Conservation (phyloP, 1,140 invertebrate genomes). For the Formica selysi region DNA sequence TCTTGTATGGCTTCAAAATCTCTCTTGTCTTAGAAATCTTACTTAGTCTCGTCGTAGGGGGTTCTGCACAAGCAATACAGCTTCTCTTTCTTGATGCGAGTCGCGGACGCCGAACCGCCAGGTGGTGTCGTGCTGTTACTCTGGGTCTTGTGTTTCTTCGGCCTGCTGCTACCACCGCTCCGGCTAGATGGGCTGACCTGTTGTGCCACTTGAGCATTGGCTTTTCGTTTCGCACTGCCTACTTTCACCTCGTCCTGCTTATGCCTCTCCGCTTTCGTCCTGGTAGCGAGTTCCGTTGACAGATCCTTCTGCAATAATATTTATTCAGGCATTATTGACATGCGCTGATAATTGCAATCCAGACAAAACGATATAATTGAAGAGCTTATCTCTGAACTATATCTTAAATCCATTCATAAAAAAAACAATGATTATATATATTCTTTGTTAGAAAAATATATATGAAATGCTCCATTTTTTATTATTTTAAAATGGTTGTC, state of each 20-base stretch:
- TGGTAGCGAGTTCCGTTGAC: slow-evolving; percentile 89
- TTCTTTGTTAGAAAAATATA: neutral
- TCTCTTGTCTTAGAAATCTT: slow-evolving; percentile 69
- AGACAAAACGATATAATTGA: slow-evolving; percentile 31
- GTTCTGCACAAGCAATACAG: slow-evolving; percentile 97
- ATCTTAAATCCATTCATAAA: neutral
- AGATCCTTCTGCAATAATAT: slow-evolving; percentile 89
- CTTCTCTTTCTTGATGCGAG: slow-evolving; percentile 91
- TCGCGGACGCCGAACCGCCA: slow-evolving; percentile 76
- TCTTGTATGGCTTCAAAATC: neutral
- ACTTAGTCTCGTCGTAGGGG: slow-evolving; percentile 97
- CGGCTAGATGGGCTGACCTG: slow-evolving; percentile 82
- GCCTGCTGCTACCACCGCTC: slow-evolving; percentile 79
- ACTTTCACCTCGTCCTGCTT: slow-evolving; percentile 91
- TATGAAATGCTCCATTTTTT: neutral
- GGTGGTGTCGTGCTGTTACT: slow-evolving; percentile 78
- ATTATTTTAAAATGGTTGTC: neutral
- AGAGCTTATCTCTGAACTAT: neutral
- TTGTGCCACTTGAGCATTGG: slow-evolving; percentile 85
- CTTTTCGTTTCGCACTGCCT: slow-evolving; percentile 88
- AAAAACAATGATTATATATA: neutral
- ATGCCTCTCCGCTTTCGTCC: slow-evolving; percentile 90
- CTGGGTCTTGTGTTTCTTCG: slow-evolving; percentile 81
- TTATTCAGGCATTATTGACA: neutral
- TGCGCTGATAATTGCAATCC: slow-evolving; percentile 33